Percentiles rank a stretch among this genome's conserved stretches.
phyloP scores from a whole-genome alignment of 2,113 vertebrate species.

The Anoplopoma fimbria region DNA sequence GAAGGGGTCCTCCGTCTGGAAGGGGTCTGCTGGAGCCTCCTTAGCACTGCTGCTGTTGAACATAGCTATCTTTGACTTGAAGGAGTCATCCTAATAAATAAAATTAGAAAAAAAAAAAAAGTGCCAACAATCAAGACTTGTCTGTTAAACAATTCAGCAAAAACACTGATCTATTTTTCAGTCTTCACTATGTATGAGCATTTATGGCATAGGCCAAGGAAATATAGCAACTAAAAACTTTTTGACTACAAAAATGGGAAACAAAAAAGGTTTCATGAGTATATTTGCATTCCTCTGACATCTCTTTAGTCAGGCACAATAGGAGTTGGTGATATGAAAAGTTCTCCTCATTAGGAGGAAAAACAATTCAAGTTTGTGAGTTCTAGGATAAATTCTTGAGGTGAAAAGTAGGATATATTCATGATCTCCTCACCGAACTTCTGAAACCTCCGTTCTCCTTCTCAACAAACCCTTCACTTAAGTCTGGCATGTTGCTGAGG shows the following conservation, averaged over 20 bases:
- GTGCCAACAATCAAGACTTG: neutral
- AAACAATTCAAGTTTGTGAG: neutral
- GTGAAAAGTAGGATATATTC: neutral
- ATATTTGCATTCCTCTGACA: neutral
- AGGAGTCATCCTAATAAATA: constrained; percentile 86
- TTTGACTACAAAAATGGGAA: neutral
- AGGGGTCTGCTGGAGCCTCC: constrained; percentile 89
- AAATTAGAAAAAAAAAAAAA: neutral
- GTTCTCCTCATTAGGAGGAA: neutral
- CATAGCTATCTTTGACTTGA: constrained; percentile 90
- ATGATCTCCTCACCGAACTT: constrained; percentile 82
- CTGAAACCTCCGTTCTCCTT: constrained; percentile 85
- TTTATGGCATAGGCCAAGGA: neutral
- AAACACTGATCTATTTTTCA: neutral
- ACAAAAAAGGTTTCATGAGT: neutral
- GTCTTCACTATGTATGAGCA: neutral
- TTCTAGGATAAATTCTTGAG: neutral
- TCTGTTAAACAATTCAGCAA: neutral
- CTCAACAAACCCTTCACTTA: constrained; percentile 81
- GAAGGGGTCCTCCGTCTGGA: constrained; percentile 95
- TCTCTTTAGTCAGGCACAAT: neutral
- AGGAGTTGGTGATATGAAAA: neutral
- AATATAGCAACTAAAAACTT: neutral
- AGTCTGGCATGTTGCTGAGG: constrained; percentile 84
- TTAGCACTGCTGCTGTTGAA: constrained; percentile 86